Conservation (phyloP, 37 sponge, comb jelly and placozoan species). For the Petrosia ficiformis region DNA sequence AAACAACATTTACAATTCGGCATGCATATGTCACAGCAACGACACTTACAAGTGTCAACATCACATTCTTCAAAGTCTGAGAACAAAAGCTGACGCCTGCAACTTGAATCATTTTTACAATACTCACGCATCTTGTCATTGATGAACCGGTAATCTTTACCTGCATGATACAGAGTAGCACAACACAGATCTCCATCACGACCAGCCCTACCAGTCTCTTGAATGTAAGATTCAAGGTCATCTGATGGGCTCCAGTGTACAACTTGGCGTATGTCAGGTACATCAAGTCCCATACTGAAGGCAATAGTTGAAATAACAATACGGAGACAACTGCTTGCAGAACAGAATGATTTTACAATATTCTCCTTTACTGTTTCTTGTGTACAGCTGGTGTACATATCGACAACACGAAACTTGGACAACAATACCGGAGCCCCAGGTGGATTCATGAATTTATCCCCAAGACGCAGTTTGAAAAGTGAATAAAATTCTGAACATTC, state of each 20-base stretch:
- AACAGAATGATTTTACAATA: constrained; percentile 1
- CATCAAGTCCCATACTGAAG: constrained; percentile 36
- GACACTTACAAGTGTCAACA: background rate
- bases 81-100: background rate
- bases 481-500: constrained; percentile 21
- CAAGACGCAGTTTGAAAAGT: constrained; percentile 5
- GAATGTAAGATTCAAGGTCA: constrained; percentile 26
- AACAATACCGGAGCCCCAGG: constrained; percentile 11
- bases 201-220: constrained; percentile 24
- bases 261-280: constrained; percentile 6
- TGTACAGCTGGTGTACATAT: constrained; percentile 39
- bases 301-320: constrained; percentile 33
- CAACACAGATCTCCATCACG: constrained; percentile 19
- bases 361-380: constrained; percentile 13
- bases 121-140: background rate
- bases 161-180: background rate
- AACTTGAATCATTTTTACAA: background rate
- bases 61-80: background rate
- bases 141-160: background rate
- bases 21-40: background rate
- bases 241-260: constrained; percentile 25
- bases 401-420: constrained; percentile 24
- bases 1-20: background rate
- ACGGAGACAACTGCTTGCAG: background rate
- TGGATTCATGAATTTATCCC: constrained; percentile 21